Conservation (phyloP, 2,113 vertebrate genomes). For the Columba livia region DNA sequence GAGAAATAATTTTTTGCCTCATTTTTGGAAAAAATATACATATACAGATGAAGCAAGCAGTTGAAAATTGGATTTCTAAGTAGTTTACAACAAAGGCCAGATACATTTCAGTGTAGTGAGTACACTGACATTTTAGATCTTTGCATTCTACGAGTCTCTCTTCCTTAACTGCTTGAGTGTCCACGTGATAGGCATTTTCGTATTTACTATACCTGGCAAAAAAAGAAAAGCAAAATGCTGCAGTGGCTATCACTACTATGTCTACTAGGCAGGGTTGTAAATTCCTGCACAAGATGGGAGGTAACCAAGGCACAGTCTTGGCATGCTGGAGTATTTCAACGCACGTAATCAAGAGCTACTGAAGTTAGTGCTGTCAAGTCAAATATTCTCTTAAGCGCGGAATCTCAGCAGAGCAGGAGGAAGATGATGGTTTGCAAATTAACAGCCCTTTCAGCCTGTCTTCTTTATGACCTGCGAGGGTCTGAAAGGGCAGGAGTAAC, state of each 20-base stretch:
- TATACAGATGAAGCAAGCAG: not conserved
- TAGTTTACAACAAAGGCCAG: not conserved
- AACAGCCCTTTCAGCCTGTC: not conserved
- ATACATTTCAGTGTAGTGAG: not conserved
- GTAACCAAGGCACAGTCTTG: not conserved
- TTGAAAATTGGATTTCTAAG: not conserved
- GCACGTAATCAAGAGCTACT: not conserved
- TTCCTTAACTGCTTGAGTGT: not conserved
- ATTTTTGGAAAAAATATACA: not conserved
- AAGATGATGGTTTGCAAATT: not conserved
- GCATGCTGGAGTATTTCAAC: not conserved
- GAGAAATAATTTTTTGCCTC: not conserved
- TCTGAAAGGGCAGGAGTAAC: not conserved
- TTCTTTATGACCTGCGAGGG: not conserved
- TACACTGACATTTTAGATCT: not conserved
- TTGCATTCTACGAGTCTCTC: not conserved
- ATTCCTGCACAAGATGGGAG: not conserved
- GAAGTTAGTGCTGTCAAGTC: not conserved
- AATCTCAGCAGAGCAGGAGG: not conserved
- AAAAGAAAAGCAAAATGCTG: not conserved
- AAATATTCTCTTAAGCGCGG: not conserved
- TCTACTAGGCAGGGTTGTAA: not conserved
- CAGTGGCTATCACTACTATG: not conserved
- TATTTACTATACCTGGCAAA: not conserved
- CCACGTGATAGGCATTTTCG: not conserved